phyloP scores from a whole-genome alignment of 2,888 invertebrate species.

The Rhingia rostrata region DNA sequence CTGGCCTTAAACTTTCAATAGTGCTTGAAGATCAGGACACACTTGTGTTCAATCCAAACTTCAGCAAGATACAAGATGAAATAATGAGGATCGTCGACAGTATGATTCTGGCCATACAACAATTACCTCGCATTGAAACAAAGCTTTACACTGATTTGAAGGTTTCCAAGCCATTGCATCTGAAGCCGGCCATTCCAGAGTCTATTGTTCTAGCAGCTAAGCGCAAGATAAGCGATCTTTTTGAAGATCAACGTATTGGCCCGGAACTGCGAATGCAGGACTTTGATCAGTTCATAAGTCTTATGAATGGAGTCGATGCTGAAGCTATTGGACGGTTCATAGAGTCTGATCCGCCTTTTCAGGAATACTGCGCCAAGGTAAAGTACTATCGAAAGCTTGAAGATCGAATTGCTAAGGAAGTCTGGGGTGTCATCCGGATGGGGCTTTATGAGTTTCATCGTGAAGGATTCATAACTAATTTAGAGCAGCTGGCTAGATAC shows the following conservation, averaged over 20 bases:
- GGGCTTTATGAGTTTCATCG: slow-evolving; percentile 94
- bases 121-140: slow-evolving; percentile 91
- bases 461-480: slow-evolving; percentile 88
- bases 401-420: slow-evolving; percentile 85
- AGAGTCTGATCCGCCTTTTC: slow-evolving; percentile 86
- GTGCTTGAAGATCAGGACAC: slow-evolving; percentile 83
- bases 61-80: slow-evolving; percentile 89
- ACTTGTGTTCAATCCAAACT: slow-evolving; percentile 89
- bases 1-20: slow-evolving; percentile 85
- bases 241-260: slow-evolving; percentile 89
- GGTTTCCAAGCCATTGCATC: slow-evolving; percentile 76
- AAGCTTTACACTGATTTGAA: slow-evolving; percentile 84
- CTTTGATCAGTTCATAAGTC: slow-evolving; percentile 90
- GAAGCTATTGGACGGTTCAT: slow-evolving; percentile 88
- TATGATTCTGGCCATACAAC: slow-evolving; percentile 89
- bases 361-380: slow-evolving; percentile 86
- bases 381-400: slow-evolving; percentile 86
- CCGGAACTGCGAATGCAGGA: slow-evolving; percentile 89
- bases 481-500: slow-evolving; percentile 87
- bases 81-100: slow-evolving; percentile 88
- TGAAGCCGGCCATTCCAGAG: slow-evolving; percentile 88
- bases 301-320: slow-evolving; percentile 87
- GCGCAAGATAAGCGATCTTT: slow-evolving; percentile 85
- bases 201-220: slow-evolving; percentile 87
- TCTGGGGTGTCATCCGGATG: slow-evolving; percentile 87